These are phyloP conservation scores for Parnassius apollo DNA, from an alignment of 2,888 invertebrate genomes.

Conservation along the genomic window DNA sequence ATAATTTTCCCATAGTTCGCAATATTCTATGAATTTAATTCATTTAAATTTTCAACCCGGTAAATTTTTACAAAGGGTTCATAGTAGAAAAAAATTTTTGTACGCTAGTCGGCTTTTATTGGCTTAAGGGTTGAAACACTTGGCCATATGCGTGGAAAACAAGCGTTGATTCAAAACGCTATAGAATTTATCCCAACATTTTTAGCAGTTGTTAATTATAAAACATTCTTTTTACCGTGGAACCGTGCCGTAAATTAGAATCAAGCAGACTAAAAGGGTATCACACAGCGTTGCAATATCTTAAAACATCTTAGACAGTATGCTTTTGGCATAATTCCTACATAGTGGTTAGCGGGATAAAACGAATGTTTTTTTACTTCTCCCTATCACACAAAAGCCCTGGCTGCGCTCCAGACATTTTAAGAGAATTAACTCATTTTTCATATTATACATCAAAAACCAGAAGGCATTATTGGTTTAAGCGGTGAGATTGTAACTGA, in stretches of 20 bases:
- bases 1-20: too few relatives aligned
- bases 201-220: too few relatives aligned
- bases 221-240: too few relatives aligned
- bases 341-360: conserved; percentile 24
- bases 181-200: too few relatives aligned
- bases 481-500: background rate
- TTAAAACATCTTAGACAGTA: conserved; percentile 23
- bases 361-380: conserved; percentile 28
- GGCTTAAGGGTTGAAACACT: conserved; percentile 2
- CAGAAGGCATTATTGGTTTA: background rate
- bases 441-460: conserved; percentile 36
- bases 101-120: conserved; percentile 16
- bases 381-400: conserved; percentile 19
- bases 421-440: conserved; percentile 43
- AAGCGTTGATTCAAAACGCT: background rate
- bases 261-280: conserved; percentile 16
- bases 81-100: conserved; percentile 12
- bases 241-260: too few relatives aligned
- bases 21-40: too few relatives aligned
- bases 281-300: conserved; percentile 7
- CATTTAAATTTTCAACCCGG: background rate
- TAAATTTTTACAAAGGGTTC: conserved; percentile 14
- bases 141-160: conserved; percentile 4
- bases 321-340: conserved; percentile 27
- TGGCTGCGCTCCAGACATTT: conserved; percentile 34